Percentiles rank a stretch among this genome's conserved stretches.
Conservation (phyloP, 1,140 invertebrate genomes). For the Euschistus heros region DNA sequence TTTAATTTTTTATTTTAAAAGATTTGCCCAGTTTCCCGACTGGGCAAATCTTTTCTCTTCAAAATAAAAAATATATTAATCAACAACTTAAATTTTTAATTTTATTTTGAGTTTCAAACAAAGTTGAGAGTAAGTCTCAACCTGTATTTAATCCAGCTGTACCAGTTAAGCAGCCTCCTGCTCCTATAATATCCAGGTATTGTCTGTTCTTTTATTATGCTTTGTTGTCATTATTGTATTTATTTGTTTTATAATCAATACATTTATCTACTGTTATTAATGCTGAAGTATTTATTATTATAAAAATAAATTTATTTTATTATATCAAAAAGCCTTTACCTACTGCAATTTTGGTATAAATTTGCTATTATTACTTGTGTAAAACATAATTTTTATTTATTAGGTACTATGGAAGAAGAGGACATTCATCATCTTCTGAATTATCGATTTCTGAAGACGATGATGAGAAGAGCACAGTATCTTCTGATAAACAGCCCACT, state of each 20-base stretch:
- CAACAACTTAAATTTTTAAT: neutral
- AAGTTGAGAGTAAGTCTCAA: neutral
- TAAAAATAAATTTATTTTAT: too few relatives aligned
- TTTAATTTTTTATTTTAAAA: too few relatives aligned
- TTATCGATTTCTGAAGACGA: constrained; percentile 28
- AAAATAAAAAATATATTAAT: too few relatives aligned
- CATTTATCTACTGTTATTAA: neutral
- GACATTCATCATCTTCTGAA: constrained; percentile 30
- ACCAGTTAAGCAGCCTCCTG: constrained; percentile 22
- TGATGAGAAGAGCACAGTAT: neutral
- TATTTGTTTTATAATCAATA: neutral
- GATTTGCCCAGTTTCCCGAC: too few relatives aligned
- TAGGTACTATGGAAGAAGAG: constrained; percentile 30
- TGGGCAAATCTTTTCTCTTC: too few relatives aligned
- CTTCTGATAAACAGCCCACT: too few relatives aligned
- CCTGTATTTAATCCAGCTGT: constrained; percentile 2
- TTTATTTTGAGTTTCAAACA: too few relatives aligned
- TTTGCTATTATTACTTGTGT: neutral
- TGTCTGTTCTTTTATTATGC: neutral
- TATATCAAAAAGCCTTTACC: too few relatives aligned
- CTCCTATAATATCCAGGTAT: constrained; percentile 29
- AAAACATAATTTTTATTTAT: neutral
- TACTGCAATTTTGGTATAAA: neutral
- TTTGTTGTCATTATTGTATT: neutral
- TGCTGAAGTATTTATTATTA: neutral